phyloP scores from a whole-genome alignment of 64 coral and sea anemone genomes.

The Montipora foliosa region DNA sequence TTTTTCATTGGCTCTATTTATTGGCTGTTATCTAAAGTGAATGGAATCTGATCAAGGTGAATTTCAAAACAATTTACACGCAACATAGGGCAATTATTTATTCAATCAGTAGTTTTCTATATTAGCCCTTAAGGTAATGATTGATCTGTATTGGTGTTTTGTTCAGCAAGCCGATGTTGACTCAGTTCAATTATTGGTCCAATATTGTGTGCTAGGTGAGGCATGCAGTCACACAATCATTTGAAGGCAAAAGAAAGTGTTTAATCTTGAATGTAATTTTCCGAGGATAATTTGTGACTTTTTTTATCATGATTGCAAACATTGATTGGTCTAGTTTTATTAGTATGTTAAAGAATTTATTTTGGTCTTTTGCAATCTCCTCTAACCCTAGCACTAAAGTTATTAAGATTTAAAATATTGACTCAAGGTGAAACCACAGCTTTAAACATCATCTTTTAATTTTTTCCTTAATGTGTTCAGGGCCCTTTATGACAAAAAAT shows the following conservation, averaged over 20 bases:
- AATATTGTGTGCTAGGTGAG: conserved; percentile 2
- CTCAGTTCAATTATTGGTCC: conserved; percentile 2
- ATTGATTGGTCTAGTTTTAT: conserved; percentile 1
- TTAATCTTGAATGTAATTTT: not conserved
- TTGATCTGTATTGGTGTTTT: conserved; percentile 31
- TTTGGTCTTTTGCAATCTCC: not conserved
- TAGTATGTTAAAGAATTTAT: not conserved
- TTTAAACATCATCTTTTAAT: not conserved
- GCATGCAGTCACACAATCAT: conserved; percentile 2
- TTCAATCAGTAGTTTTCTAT: conserved; percentile 7
- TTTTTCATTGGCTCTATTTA: too few relatives aligned
- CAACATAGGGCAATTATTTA: not conserved
- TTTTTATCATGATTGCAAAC: not conserved
- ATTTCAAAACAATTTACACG: not conserved
- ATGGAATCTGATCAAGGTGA: too few relatives aligned
- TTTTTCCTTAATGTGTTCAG: not conserved
- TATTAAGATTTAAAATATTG: conserved; percentile 47
- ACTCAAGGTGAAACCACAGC: not conserved
- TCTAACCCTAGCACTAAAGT: not conserved
- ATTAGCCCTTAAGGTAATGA: conserved; percentile 1
- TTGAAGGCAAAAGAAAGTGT: conserved; percentile 9
- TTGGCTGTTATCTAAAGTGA: too few relatives aligned
- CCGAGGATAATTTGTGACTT: not conserved
- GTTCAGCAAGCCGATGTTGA: not conserved
- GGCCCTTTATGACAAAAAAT: not conserved